Base-by-base conservation (phyloP, 2,888 invertebrate species). In the Petrophora chlorosata region DNA sequence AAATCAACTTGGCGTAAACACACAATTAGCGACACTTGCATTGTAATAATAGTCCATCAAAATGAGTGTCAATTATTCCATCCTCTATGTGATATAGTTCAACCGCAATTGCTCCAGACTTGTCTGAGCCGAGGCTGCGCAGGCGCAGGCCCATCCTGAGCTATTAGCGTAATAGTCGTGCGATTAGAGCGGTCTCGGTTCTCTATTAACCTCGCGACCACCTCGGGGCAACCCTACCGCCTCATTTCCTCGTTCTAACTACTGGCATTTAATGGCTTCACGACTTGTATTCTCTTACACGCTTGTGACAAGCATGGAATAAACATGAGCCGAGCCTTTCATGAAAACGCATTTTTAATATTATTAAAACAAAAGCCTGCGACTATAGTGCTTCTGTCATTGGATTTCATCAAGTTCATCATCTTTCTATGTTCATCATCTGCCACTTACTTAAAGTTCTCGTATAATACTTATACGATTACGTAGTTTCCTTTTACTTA, bases 101-200 rank as follows among this genome's bases (percentile, higher is more conserved):
- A 5, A 19, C 39, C 65, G 70, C 67, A 69, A 64, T 70, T 62
- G 16, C 32, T 56, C 61, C 43, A 50, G 43, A 50, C 39, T 34
- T 29, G 38, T 43, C 49, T 50, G 64, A 71, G 68, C 49, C 44
- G 64, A 71, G 68, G 63, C 60, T 67, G 63, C 63, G 55, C 55
- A 13, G 32, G 55, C 62, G 53, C 61, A 63, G 49, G 57, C 57
- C 60, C 59, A 42, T 44, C 43, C 42, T 34, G n/a, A n/a, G 59
- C 63, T 63, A 76, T 74, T 73, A 71, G 45, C 41, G 50, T 71
- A 62, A 65, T 63, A 57, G 56, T 34, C 42, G 55, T 36, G 47
- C 48, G 51, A 67, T 68, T 69, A 69, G 38, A 52, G 42, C 40
- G 46, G 52, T 47, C 53, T 52, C 49, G 49, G 53, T 56, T 70